Evolutionary conservation across 2,797 vertebrate species (phyloP), one percentile per base, ranked within the genome.

Genomic region (Rhinichthys osculus): DNA sequence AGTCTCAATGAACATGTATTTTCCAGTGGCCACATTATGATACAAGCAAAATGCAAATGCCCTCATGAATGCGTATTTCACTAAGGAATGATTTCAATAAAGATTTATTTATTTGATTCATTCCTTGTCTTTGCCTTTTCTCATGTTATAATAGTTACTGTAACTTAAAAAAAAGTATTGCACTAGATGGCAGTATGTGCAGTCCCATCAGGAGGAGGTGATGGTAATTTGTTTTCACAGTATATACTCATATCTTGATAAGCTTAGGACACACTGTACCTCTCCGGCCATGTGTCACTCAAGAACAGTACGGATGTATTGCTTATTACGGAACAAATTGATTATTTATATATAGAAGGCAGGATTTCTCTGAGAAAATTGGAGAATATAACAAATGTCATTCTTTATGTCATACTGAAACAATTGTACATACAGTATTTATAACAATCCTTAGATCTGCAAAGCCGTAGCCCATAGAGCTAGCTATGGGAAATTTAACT

Each of bases 181-280:
- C 82, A 11, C 59, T 84, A 77, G 82, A 50, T 67, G 82, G 72
- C 59, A 40, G 82, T 40, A 50, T 76, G 9, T 52, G 42, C 69
- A 67, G 33, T 40, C 71, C 19, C 14, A 30, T 21, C 6, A n/a
- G 13, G 19, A 50, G 38, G 19, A 59, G 30, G 4, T 52, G n/a
- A 33, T 21, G 5, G 14, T 50, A 2, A 71, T 84, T 67, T 16
- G 71, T 81, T 81, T 74, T 17, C 19, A 44, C 27, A 69, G 47
- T 52, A 17, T 11, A 40, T 33, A n/a, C 21, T 42, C 33, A n/a
- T 44, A 9, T 52, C 40, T 66, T 57, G 33, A 54, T 76, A 54
- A 50, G 42, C 44, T 4, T 16, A 9, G 50, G 35, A 67, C 44
- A 47, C 19, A 44, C 54, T 82, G 78, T 54, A 27, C 59, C 62